Percentiles rank a stretch among this genome's conserved stretches.
These are phyloP conservation scores for Peromyscus maniculatus DNA, from an alignment of 2,113 vertebrate genomes.

Conservation along the genomic window DNA sequence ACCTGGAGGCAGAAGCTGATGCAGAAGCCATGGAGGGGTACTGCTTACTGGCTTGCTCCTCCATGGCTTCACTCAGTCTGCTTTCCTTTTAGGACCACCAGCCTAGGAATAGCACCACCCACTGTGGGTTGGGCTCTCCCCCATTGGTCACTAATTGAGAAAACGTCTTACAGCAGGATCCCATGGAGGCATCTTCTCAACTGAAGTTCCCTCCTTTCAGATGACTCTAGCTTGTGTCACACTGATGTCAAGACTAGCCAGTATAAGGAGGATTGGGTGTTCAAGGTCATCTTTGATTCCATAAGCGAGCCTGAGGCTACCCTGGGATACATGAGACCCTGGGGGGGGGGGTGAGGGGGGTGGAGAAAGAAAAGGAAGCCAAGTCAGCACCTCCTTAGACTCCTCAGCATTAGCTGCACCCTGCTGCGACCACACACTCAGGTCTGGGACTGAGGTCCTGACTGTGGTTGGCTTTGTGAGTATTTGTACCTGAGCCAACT, in stretches of 20 bases:
- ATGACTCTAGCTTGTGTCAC: background rate
- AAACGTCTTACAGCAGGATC: background rate
- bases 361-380: background rate
- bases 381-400: too few relatives aligned
- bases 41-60: background rate
- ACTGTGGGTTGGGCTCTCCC: background rate
- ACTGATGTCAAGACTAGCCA: background rate
- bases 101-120: background rate
- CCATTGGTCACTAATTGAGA: background rate
- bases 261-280: background rate
- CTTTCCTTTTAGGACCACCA: background rate
- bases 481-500: background rate
- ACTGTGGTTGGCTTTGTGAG: background rate
- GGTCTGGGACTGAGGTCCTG: background rate
- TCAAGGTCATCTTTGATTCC: background rate
- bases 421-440: background rate
- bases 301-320: background rate
- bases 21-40: too few relatives aligned
- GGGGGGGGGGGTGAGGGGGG: accelerated
- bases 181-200: background rate
- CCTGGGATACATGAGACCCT: background rate
- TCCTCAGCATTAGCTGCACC: background rate
- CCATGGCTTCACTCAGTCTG: background rate
- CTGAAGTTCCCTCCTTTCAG: background rate
- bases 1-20: background rate